A percentile compares a stretch with the other conserved stretches of the same genome.
Evolutionary conservation across 53 echinoderm and acorn worm species (phyloP).

Genomic region (Antedon mediterranea): DNA sequence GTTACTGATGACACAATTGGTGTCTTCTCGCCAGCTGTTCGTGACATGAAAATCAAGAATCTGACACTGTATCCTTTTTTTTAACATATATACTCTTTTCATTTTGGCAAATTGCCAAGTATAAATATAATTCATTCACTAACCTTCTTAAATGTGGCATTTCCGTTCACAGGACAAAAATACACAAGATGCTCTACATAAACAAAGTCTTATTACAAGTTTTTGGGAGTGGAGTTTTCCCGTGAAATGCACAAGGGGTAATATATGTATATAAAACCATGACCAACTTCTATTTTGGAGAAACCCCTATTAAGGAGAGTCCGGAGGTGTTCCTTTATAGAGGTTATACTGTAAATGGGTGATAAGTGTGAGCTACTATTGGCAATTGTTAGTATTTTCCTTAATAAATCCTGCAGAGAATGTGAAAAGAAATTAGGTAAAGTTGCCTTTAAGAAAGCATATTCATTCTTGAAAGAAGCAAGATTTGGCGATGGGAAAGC

Average conservation of each 20-base stretch:
- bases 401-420: conserved; percentile 90
- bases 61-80: conserved; percentile 78
- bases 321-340: neutral
- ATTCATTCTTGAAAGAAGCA: conserved; percentile 75
- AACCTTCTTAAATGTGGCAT: too few species aligned
- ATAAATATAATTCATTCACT: too few species aligned
- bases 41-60: conserved; percentile 75
- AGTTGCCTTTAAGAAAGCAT: conserved; percentile 59
- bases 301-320: neutral
- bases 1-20: conserved; percentile 61
- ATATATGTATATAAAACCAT: too few species aligned
- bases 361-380: neutral
- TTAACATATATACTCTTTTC: too few species aligned
- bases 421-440: conserved; percentile 86
- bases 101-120: too few species aligned
- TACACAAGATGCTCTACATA: too few species aligned
- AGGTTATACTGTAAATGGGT: neutral
- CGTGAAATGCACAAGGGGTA: too few species aligned
- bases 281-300: too few species aligned
- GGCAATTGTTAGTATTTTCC: conserved; percentile 6
- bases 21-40: conserved; percentile 79
- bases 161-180: too few species aligned
- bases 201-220: too few species aligned
- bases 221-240: too few species aligned
- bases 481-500: conserved; percentile 62